Conservation (phyloP, 2,888 invertebrate species). For the Drosophila tripunctata region DNA sequence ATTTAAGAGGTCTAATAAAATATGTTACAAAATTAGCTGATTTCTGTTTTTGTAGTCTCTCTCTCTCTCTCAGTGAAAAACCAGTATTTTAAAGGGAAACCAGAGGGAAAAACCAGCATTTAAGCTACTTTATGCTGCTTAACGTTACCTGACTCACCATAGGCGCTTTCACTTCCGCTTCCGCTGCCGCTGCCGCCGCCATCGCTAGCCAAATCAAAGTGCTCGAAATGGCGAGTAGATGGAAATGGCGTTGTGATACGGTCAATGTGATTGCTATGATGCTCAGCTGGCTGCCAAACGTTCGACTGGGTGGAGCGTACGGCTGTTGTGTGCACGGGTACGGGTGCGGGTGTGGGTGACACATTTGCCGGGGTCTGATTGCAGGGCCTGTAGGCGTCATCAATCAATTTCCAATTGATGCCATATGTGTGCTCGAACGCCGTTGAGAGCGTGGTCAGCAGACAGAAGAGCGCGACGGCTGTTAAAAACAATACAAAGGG, state of each 20-base stretch:
- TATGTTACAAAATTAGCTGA: too few relatives aligned
- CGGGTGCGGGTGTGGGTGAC: constrained; percentile 50
- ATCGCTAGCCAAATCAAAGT: constrained; percentile 40
- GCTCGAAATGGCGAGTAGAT: constrained; percentile 12
- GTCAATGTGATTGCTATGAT: constrained; percentile 12
- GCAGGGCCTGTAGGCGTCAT: constrained; percentile 78
- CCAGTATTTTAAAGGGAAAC: too few relatives aligned
- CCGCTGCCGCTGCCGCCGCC: neutral
- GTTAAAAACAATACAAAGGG: constrained; percentile 48
- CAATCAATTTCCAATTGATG: constrained; percentile 70
- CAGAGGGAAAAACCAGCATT: constrained; percentile 23
- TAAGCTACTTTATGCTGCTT: constrained; percentile 17
- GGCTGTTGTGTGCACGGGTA: constrained; percentile 32
- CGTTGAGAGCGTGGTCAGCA: constrained; percentile 87
- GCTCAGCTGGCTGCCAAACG: constrained; percentile 37
- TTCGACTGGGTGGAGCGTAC: constrained; percentile 41
- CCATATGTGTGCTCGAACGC: constrained; percentile 87
- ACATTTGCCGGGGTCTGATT: constrained; percentile 70
- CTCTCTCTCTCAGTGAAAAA: too few relatives aligned
- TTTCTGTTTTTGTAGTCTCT: too few relatives aligned
- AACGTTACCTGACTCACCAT: constrained; percentile 42
- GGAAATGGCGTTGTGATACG: neutral
- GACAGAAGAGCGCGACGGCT: constrained; percentile 86
- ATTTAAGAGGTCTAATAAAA: too few relatives aligned
- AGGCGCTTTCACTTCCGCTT: constrained; percentile 26